These are phyloP conservation scores for Didymodactylos carnosus DNA, from an alignment of 2,888 invertebrate genomes.

Conservation along the genomic window DNA sequence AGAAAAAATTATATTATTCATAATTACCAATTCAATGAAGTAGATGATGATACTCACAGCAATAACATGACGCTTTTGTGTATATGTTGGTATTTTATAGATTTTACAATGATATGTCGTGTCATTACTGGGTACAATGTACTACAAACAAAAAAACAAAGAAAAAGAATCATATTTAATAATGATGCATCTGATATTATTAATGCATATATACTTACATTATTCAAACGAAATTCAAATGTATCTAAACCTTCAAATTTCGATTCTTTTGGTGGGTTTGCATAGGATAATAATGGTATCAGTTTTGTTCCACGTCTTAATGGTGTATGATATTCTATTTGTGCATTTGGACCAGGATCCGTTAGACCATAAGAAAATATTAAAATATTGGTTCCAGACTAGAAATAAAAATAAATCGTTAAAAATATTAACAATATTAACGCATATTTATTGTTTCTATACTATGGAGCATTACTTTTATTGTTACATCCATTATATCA, in stretches of 20 bases:
- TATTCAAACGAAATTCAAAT: not conserved
- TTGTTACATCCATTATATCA: slow-evolving; percentile 6
- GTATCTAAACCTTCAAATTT: not conserved
- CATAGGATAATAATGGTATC: not conserved
- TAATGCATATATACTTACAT: not conserved
- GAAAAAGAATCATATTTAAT: no score
- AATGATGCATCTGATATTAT: no score
- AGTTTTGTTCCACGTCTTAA: not conserved
- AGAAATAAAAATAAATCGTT: not conserved
- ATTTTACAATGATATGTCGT: not conserved
- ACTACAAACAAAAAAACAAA: not conserved
- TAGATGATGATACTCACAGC: no score
- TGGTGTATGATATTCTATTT: not conserved
- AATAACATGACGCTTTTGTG: not conserved
- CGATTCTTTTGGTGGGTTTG: not conserved
- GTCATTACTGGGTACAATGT: not conserved
- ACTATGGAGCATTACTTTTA: not conserved
- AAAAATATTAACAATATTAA: not conserved
- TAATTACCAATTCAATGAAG: no score
- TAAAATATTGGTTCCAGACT: slow-evolving; percentile 1
- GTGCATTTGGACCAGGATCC: not conserved
- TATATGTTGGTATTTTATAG: not conserved
- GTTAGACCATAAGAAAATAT: slow-evolving; percentile 7
- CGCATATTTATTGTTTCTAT: not conserved
- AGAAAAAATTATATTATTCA: no score